Base-by-base conservation (phyloP, 2,797 vertebrate genomes). In the Potorous gilbertii region DNA sequence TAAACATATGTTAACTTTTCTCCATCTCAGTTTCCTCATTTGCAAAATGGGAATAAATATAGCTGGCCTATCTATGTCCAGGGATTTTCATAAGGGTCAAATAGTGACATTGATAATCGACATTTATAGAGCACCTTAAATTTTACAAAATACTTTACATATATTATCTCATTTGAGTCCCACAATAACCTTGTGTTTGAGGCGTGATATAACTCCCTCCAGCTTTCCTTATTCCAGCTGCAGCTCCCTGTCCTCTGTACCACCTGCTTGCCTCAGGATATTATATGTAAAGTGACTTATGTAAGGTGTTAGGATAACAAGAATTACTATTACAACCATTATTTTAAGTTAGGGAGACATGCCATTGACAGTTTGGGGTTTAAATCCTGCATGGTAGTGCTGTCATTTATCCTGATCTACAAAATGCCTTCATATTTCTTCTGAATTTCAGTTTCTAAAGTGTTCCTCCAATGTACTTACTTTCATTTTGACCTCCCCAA, bases 401-500 rank as follows among this genome's bases (percentile, higher is more conserved):
- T 52, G 40, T 46, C 59, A 74, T 28, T 62, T 94, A 31, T 14
- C 81, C 34, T 16, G 27, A 3, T 0, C 10, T 89, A 8, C 5
- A 55, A 46, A 54, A 55, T 87, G 31, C 28, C 54, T 56, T 56
- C 56, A 29, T 87, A 14, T 16, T 16, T 94, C 91, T 91, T 95
- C 62, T 93, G 56, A 62, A 52, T 93, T 87, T 27, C 56, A 94
- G 74, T 40, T 57, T 92, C 90, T 90, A 54, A 74, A 9, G 50
- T 27, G 91, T 96, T 97, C 97, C 96, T 94, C 92, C 93, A 94
- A 4, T 93, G 74, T 0, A 55, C 66, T 57, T 93, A 55, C 74
- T 57, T 93, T 96, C 93, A 93, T 93, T 98, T 93, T 96, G 95
- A 46, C 74, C 89, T 94, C 89, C 94, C 52, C 93, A 94, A 95